Base-by-base conservation (phyloP, 2,888 invertebrate genomes). In the Drosophila stalkeri region DNA sequence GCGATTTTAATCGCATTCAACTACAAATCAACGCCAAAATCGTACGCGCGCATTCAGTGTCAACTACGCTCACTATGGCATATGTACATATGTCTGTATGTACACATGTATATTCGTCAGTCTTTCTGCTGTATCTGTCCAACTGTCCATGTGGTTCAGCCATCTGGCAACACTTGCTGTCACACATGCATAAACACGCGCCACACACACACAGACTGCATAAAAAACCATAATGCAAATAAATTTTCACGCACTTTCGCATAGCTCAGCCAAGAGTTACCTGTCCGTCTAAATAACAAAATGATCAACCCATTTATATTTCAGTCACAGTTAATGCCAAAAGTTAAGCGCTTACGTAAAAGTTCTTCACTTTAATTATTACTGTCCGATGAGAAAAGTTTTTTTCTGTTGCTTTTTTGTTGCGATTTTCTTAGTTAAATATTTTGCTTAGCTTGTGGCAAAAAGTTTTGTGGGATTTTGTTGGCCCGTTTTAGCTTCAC, bases 341-440 rank as follows among this genome's bases (percentile, higher is more conserved):
- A 64, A 80, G 62, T 79, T 75, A 60, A 65, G 39, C 65, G 27
- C 44, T 46, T 51, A 46, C 60, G 47, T 41, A 60, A 65, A 71
- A 81, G 47, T 80, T 81, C 44, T 43, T 23, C 41, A 64, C 46
- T 65, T 63, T 65, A 77, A 80, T 77, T 70, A 77, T 81, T 74
- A 64, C 81, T 61, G 79, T 57, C 74, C 61, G 59, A 65, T 57
- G 60, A 56, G 5, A 80, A 75, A 88, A 86, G 65, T 85, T 82
- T 72, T 72, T 14, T 59, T 11, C 31, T 35, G 5, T 20, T n/a
- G 8, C 59, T 82, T 87, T 71, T 59, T 16, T 39, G 23, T 41
- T 46, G 39, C 44, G 47, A 3, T 16, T 57, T 44, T 51, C 54
- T 66, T 69, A 52, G 71, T 59, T 60, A 70, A 66, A 77, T 77